Percentiles rank a stretch among this genome's conserved stretches.
phyloP scores from a whole-genome alignment of 2,888 invertebrate genomes.

The Ariolimax columbianus region DNA sequence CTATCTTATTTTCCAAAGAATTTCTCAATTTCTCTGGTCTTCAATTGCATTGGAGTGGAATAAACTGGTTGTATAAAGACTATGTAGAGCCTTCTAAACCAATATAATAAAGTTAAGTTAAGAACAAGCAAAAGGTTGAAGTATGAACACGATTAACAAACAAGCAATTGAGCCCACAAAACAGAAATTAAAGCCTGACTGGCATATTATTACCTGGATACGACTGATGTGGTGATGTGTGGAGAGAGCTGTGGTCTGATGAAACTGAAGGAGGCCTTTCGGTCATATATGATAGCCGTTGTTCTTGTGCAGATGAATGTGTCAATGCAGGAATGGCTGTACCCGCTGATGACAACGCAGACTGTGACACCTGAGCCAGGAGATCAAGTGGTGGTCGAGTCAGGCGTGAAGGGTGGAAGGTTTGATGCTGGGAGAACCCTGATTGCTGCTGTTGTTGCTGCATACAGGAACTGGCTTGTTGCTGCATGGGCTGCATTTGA shows the following conservation, averaged over 20 bases:
- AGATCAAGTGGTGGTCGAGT: slow-evolving; percentile 55
- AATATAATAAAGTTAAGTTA: too few relatives aligned
- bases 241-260: slow-evolving; percentile 42
- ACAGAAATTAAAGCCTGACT: too few relatives aligned
- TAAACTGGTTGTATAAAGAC: too few relatives aligned
- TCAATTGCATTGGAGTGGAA: too few relatives aligned
- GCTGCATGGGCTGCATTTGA: slow-evolving; percentile 36
- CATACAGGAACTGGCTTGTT: slow-evolving; percentile 10
- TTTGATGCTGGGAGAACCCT: slow-evolving; percentile 45
- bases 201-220: slow-evolving; percentile 46
- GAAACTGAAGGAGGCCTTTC: slow-evolving; percentile 33
- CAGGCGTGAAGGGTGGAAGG: slow-evolving; percentile 24
- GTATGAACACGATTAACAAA: too few relatives aligned
- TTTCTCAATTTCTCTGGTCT: too few relatives aligned
- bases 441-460: slow-evolving; percentile 20
- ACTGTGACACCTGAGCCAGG: slow-evolving; percentile 53
- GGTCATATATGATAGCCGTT: slow-evolving; percentile 32
- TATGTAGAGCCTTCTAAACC: too few relatives aligned
- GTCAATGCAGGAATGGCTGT: slow-evolving; percentile 49
- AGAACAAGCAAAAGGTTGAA: too few relatives aligned
- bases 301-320: slow-evolving; percentile 31
- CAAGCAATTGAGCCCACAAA: too few relatives aligned
- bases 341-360: slow-evolving; percentile 55
- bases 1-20: too few relatives aligned
- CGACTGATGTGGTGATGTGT: slow-evolving; percentile 41